phyloP scores from a whole-genome alignment of 2,797 vertebrate genomes.

The Gymnopithys bicolor region DNA sequence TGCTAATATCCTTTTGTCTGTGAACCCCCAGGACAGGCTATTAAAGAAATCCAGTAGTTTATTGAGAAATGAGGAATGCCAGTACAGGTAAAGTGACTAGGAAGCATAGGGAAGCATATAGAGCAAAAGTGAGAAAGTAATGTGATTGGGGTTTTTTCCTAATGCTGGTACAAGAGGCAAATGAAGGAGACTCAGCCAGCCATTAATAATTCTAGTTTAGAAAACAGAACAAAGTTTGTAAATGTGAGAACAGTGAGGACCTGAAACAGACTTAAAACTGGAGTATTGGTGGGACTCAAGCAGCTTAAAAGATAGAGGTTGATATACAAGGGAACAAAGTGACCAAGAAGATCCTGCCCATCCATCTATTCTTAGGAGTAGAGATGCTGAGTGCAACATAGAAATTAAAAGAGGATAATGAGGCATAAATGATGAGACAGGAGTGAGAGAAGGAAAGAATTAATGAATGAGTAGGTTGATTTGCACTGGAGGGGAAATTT shows the following conservation, averaged over 20 bases:
- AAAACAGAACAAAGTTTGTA: not conserved
- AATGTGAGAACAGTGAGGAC: not conserved
- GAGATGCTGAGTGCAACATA: not conserved
- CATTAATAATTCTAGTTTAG: not conserved
- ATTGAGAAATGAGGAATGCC: not conserved
- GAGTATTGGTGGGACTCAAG: not conserved
- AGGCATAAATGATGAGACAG: not conserved
- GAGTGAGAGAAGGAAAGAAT: not conserved
- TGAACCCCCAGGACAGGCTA: not conserved
- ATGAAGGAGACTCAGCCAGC: not conserved
- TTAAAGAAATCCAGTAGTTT: not conserved
- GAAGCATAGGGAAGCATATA: not conserved
- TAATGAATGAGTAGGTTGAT: not conserved
- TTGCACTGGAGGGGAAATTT: not conserved
- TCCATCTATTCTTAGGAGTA: not conserved
- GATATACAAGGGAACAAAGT: not conserved
- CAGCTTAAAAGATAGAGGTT: not conserved
- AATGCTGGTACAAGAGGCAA: not conserved
- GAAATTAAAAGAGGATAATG: not conserved
- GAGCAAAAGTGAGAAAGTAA: not conserved
- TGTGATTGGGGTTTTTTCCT: rapidly evolving
- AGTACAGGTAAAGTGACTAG: not conserved
- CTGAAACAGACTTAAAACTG: not conserved
- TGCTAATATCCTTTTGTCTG: not conserved
- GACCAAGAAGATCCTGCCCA: not conserved